phyloP scores from a whole-genome alignment of 2,113 vertebrate species.

The Xenus cinereus region DNA sequence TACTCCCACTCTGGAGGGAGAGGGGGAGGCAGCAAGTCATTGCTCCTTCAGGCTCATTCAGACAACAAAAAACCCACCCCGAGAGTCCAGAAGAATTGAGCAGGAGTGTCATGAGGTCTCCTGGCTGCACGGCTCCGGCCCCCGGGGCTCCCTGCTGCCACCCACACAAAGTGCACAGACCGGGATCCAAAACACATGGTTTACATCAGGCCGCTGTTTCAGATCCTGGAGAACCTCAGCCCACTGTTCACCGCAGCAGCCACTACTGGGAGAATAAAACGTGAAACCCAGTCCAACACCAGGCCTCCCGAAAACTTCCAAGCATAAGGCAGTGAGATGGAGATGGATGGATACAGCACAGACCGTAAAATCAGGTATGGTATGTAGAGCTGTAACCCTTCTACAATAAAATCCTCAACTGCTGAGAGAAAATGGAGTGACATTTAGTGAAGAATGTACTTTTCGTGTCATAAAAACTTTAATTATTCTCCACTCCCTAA shows the following conservation, averaged over 20 bases:
- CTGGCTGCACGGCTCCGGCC: constrained; percentile 70
- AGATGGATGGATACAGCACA: background rate
- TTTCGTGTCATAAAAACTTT: background rate
- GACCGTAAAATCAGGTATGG: background rate
- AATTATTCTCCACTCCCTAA: constrained; percentile 24
- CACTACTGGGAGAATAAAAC: constrained; percentile 20
- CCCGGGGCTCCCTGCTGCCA: constrained; percentile 73
- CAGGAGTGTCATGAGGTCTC: constrained; percentile 65
- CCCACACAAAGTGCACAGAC: constrained; percentile 75
- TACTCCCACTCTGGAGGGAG: background rate
- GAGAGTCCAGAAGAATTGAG: constrained; percentile 2
- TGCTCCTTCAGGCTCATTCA: background rate
- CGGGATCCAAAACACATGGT: constrained; percentile 73
- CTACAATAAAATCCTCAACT: background rate
- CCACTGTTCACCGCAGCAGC: background rate
- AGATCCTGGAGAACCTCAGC: constrained; percentile 23
- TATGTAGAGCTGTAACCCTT: background rate
- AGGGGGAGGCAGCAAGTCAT: background rate
- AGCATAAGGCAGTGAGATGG: background rate
- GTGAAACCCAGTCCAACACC: background rate
- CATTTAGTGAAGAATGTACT: background rate
- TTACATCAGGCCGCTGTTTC: constrained; percentile 64
- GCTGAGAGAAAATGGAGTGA: background rate
- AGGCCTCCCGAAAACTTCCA: background rate
- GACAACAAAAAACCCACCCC: background rate